A percentile compares a stretch with the other conserved stretches of the same genome.
phyloP scores from a whole-genome alignment of 64 coral and sea anemone genomes.

The Trachythela sp. region DNA sequence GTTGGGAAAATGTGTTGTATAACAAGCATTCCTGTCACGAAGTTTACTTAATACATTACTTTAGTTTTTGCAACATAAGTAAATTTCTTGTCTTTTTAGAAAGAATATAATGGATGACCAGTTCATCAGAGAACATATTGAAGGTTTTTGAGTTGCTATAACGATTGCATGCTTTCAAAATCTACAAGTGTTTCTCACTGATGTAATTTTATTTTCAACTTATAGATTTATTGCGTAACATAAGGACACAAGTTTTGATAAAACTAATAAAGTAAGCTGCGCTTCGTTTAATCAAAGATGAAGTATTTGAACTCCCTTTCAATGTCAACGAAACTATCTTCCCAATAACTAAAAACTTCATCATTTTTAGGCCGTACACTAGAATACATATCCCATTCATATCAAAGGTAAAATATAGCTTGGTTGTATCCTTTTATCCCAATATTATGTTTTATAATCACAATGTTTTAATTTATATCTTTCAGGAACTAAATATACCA shows the following conservation, averaged over 20 bases:
- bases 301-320: background rate
- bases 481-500: constrained; percentile 86
- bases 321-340: background rate
- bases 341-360: background rate
- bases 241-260: constrained; percentile 91
- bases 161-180: background rate
- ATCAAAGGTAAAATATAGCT: constrained; percentile 87
- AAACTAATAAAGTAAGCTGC: constrained; percentile 89
- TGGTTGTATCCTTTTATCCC: no score
- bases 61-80: background rate
- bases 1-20: background rate
- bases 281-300: background rate
- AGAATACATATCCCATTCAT: constrained; percentile 99
- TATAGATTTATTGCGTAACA: constrained; percentile 89
- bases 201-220: background rate
- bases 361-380: constrained; percentile 69
- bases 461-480: background rate
- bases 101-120: constrained; percentile 99
- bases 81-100: background rate
- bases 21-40: no score
- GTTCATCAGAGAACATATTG: constrained; percentile 96
- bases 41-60: background rate
- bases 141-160: constrained; percentile 48
- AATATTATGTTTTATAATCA: background rate
- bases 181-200: background rate